Percentiles rank a stretch among this genome's conserved stretches.
Evolutionary conservation across 2,888 invertebrate species (phyloP).

Genomic region (Endotricha flammealis): DNA sequence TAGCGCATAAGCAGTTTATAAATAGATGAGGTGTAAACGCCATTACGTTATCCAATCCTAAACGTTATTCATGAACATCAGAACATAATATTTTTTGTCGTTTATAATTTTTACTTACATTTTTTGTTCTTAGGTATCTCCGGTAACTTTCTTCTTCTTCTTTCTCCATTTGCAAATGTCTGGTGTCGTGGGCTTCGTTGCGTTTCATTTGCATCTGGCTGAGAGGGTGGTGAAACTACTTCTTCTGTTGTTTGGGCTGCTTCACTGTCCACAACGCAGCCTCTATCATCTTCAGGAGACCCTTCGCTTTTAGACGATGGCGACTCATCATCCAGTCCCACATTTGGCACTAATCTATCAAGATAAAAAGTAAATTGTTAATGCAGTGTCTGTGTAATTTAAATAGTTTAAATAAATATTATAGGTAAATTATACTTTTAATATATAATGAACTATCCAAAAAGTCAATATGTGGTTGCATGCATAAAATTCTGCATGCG

Average conservation of each 20-base stretch:
- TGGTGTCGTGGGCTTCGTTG: constrained; percentile 59
- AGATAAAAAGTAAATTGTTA: neutral
- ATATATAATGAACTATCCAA: neutral
- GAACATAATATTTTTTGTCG: constrained; percentile 1
- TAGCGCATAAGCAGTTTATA: constrained; percentile 7
- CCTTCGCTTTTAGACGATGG: constrained; percentile 87
- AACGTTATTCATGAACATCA: constrained; percentile 15
- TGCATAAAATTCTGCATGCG: constrained; percentile 10
- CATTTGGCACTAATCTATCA: constrained; percentile 86
- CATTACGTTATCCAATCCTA: constrained; percentile 16
- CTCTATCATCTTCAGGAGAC: constrained; percentile 80
- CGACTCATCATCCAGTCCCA: constrained; percentile 88
- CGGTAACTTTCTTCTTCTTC: constrained; percentile 89
- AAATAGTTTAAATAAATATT: too few relatives aligned
- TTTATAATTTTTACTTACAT: constrained; percentile 79
- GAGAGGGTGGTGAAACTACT: constrained; percentile 44
- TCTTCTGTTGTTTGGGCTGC: constrained; percentile 31
- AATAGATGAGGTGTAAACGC: constrained; percentile 4
- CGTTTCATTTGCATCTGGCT: constrained; percentile 42
- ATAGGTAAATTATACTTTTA: too few relatives aligned
- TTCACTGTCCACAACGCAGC: constrained; percentile 79
- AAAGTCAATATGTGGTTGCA: neutral
- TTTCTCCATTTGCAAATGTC: constrained; percentile 71
- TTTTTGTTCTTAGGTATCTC: constrained; percentile 94
- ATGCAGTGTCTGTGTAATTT: too few relatives aligned